Percentiles rank a stretch among this genome's conserved stretches.
Evolutionary conservation across 1,140 invertebrate genomes (phyloP).

Genomic region (Condylostylus longicornis): DNA sequence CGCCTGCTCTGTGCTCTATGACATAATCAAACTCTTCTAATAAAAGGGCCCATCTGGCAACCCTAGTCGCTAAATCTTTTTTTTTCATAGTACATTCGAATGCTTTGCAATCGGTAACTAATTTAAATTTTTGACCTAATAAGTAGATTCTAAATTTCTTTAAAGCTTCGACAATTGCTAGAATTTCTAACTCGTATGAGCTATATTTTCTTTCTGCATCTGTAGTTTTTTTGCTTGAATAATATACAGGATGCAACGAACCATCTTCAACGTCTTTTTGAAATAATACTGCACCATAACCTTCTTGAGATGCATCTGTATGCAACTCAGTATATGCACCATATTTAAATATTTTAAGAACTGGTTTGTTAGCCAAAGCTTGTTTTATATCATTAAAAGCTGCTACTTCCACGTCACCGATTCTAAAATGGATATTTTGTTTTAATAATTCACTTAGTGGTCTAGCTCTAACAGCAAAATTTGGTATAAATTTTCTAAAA

Average conservation of each 20-base stretch:
- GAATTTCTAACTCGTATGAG: constrained; percentile 17
- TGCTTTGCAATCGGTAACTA: constrained; percentile 21
- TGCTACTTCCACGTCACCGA: constrained; percentile 2
- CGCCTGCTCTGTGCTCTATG: constrained; percentile 1
- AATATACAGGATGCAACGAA: constrained; percentile 18
- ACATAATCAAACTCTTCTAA: neutral
- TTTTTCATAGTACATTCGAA: constrained; percentile 7
- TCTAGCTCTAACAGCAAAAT: too few relatives aligned
- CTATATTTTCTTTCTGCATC: constrained; percentile 15
- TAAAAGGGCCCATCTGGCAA: constrained; percentile 1
- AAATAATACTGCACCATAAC: constrained; percentile 20
- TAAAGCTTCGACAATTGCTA: constrained; percentile 15
- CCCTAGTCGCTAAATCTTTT: constrained; percentile 5
- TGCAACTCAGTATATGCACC: constrained; percentile 10
- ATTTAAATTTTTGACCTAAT: constrained; percentile 26
- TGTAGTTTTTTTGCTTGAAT: constrained; percentile 19
- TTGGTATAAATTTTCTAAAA: neutral
- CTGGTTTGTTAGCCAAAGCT: constrained; percentile 7
- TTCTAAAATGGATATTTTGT: too few relatives aligned
- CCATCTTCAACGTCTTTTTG: constrained; percentile 11
- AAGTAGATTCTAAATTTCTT: constrained; percentile 28
- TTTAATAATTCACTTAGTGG: neutral
- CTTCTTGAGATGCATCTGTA: constrained; percentile 18
- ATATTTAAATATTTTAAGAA: constrained; percentile 10
- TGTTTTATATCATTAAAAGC: constrained; percentile 9